These are phyloP conservation scores for Sciurus carolinensis DNA, from an alignment of 2,797 vertebrate genomes.

Conservation along the genomic window DNA sequence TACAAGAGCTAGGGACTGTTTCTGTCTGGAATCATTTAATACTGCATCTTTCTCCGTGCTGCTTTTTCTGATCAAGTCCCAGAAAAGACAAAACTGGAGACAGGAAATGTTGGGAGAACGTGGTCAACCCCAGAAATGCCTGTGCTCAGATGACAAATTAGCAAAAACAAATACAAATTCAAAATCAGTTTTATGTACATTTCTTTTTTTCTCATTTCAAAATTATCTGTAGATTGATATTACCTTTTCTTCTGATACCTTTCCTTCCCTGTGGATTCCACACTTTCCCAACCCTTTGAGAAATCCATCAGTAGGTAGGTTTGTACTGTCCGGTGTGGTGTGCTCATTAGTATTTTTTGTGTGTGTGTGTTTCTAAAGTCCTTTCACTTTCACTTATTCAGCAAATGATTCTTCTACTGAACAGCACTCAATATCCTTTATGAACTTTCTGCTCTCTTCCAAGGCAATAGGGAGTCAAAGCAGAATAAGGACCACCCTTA, in stretches of 20 bases:
- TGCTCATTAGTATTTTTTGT: not conserved
- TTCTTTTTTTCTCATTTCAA: not conserved
- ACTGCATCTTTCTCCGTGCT: not conserved
- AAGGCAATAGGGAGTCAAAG: not conserved
- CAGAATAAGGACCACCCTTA: not conserved
- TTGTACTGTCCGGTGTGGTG: not conserved
- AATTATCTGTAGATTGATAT: not conserved
- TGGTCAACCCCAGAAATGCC: not conserved
- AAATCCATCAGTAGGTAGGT: not conserved
- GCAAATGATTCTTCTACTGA: not conserved
- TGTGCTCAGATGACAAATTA: not conserved
- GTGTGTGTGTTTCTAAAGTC: not conserved
- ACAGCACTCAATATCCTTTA: not conserved
- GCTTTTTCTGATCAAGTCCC: not conserved
- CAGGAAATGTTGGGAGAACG: not conserved
- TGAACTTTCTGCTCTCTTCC: not conserved
- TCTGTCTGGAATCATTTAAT: not conserved
- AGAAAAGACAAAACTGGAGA: not conserved
- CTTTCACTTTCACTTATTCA: not conserved
- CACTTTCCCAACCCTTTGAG: not conserved
- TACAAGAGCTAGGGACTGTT: not conserved
- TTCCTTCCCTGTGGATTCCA: not conserved
- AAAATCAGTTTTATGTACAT: not conserved
- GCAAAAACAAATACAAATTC: not conserved
- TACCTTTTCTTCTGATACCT: not conserved